Base-by-base conservation (phyloP, 30 jellyfish, hydroid and myxozoan genomes). In the Chrysaora quinquecirrha region DNA sequence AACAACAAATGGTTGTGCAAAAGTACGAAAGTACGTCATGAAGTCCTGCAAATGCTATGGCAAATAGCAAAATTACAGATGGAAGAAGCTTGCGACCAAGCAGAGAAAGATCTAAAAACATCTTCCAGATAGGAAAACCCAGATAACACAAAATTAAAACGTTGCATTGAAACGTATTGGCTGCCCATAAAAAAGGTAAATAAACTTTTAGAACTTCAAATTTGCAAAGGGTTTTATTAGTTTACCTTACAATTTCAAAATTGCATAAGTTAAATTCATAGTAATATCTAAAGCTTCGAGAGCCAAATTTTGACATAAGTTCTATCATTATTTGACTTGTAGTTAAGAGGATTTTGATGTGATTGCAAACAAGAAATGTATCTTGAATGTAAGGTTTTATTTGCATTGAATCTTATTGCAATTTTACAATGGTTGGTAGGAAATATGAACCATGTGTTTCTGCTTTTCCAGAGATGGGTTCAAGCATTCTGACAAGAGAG, bases 381-480 rank as follows among this genome's bases (percentile, higher is more conserved):
- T n/a, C n/a, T n/a, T n/a, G n/a, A n/a, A n/a, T n/a, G n/a, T n/a
- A n/a, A n/a, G n/a, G n/a, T n/a, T n/a, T n/a, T n/a, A n/a, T n/a
- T n/a, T n/a, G n/a, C n/a, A n/a, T n/a, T n/a, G n/a, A n/a, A n/a
- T n/a, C n/a, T n/a, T 73, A 24, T 56, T 52, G n/a, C 54, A 38
- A 38, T 38, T 6, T 38, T 38, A 38, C 54, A 38, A 14, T 38
- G 54, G 54, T 38, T 38, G 54, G 54, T 14, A 38, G 54, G 54
- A 38, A 38, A 38, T 38, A 38, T 38, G 54, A 38, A 38, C 54
- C 54, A 38, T 38, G 54, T 38, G 54, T 38, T 38, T 38, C 54
- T 38, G 54, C 54, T 14, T 38, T 38, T 78, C 48, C 32, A 84
- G 95, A 84, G 95, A 84, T 84, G 95, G 95, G 87, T 73, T 30